A percentile compares a stretch with the other conserved stretches of the same genome.
Conservation (phyloP, 2,888 invertebrate species). For the Agrochola lota region DNA sequence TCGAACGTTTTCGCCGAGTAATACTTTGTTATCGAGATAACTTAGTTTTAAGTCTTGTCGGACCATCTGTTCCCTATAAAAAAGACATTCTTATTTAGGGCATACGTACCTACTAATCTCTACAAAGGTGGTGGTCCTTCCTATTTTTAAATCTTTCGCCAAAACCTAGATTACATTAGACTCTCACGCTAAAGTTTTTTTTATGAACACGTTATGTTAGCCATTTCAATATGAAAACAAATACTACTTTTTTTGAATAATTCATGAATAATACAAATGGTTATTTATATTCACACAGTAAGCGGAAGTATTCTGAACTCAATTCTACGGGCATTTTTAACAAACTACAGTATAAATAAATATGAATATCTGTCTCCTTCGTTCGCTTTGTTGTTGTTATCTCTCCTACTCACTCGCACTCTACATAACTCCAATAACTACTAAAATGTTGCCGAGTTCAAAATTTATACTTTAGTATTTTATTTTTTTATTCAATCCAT, state of each 20-base stretch:
- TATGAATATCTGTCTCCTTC: slow-evolving; percentile 41
- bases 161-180: neutral
- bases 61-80: slow-evolving; percentile 18
- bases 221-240: slow-evolving; percentile 13
- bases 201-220: neutral
- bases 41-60: neutral
- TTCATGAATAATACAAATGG: slow-evolving; percentile 31
- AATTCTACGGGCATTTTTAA: slow-evolving; percentile 18
- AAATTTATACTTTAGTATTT: slow-evolving; percentile 39
- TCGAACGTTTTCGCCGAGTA: neutral
- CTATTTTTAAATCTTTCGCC: slow-evolving; percentile 5
- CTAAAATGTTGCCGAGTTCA: slow-evolving; percentile 57
- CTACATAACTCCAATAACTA: slow-evolving; percentile 23
- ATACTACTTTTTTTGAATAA: slow-evolving; percentile 12
- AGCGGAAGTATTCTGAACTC: slow-evolving; percentile 35
- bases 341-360: slow-evolving; percentile 31
- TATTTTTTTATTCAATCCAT: neutral
- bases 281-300: neutral
- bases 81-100: slow-evolving; percentile 15
- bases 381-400: slow-evolving; percentile 55
- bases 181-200: neutral
- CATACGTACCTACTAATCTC: neutral
- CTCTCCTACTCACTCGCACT: slow-evolving; percentile 51
- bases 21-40: slow-evolving; percentile 9
- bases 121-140: neutral